phyloP scores from a whole-genome alignment of 2,888 invertebrate species.

The Mesoligia furuncula region DNA sequence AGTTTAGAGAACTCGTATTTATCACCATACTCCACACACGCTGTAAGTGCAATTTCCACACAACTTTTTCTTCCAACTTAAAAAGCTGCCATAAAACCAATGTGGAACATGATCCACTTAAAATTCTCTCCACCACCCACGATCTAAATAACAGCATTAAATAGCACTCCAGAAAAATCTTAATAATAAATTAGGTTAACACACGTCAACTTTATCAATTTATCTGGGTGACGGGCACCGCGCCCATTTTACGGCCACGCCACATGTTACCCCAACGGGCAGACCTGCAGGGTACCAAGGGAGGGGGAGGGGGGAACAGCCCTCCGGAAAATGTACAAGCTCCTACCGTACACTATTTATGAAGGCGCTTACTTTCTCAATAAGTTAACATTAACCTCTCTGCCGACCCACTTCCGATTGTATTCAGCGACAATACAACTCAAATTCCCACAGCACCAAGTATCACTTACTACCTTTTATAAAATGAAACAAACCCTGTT shows the following conservation, averaged over 20 bases:
- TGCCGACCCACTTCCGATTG: slow-evolving; percentile 64
- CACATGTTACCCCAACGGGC: slow-evolving; percentile 67
- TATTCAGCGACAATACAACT: slow-evolving; percentile 65
- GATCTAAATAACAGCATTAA: slow-evolving; percentile 39
- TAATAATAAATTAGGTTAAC: slow-evolving; percentile 67
- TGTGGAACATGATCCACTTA: slow-evolving; percentile 18
- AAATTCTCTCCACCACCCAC: neutral
- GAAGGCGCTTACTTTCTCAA: slow-evolving; percentile 72
- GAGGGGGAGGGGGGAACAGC: slow-evolving; percentile 14
- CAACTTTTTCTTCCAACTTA: neutral
- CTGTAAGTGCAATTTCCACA: neutral
- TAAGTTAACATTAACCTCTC: slow-evolving; percentile 72
- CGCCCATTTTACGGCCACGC: slow-evolving; percentile 66
- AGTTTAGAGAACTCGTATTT: neutral
- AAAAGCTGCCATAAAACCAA: neutral
- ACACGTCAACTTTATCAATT: slow-evolving; percentile 76
- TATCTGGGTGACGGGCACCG: slow-evolving; percentile 68
- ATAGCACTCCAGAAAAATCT: slow-evolving; percentile 51
- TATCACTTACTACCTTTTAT: slow-evolving; percentile 66
- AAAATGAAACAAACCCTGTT: slow-evolving; percentile 41
- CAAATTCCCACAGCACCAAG: slow-evolving; percentile 62
- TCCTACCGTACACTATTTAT: slow-evolving; percentile 74
- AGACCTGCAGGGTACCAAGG: slow-evolving; percentile 13
- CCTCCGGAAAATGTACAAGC: slow-evolving; percentile 75
- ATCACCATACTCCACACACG: neutral